Base-by-base conservation (phyloP, 2,888 invertebrate species). In the Polymixis flavicincta region DNA sequence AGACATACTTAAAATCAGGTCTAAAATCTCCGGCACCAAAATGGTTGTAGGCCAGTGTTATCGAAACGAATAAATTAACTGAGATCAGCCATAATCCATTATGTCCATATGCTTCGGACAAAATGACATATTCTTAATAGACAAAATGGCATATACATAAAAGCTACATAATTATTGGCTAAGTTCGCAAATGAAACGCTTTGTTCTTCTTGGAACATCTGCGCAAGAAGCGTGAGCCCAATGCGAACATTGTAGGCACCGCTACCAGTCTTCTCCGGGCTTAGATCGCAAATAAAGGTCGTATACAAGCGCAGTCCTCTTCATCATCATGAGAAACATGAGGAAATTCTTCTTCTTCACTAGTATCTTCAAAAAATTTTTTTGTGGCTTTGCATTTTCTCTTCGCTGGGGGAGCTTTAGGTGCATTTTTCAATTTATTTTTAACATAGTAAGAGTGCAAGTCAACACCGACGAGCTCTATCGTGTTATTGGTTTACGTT, bases 211-310 rank as follows among this genome's bases (percentile, higher is more conserved):
- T 9, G 32, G 14, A 14, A 59, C 59, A 59, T 28, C 59, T 28
- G 25, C 57, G 52, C 52, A 57, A 25, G 25, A 57, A 57, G 57
- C 57, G 28, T 57, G 28, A 28, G 57, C 57, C 57, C 37, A 60
- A 60, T 60, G 60, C 60, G 60, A 60, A 60, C 60, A 60, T 60
- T 60, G 37, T 60, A 60, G 37, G 37, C 60, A 60, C 60, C 60
- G 60, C 60, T 42, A 60, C 60, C 60, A 60, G 60, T 60, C 60
- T 60, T 60, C 60, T 60, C 60, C 60, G 22, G 60, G 60, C 37
- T 37, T 60, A 22, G 60, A 60, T 60, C 60, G 37, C 37, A 37
- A 60, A 60, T 60, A 60, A 60, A 60, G 60, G 42, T 60, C 60
- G 42, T 60, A 37, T 32, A 42, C 28, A 60, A 8, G 28, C 37